Evolutionary conservation across 2,113 vertebrate species (phyloP).

Genomic region (Lagopus leucura): DNA sequence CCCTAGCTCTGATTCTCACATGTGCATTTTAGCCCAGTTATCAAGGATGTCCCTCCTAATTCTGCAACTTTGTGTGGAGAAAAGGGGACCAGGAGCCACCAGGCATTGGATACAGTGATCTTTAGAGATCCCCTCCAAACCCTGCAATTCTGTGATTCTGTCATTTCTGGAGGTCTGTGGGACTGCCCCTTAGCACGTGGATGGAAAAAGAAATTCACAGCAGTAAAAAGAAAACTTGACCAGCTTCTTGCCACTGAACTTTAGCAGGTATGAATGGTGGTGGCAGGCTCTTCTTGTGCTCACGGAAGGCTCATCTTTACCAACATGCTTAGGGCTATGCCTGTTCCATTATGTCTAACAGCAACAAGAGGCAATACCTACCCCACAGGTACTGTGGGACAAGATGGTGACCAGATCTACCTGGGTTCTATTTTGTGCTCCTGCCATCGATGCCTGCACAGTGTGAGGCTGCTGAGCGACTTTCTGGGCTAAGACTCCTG

Average conservation of each 20-base stretch:
- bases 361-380: background rate
- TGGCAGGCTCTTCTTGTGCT: background rate
- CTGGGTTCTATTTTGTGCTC: background rate
- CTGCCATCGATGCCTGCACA: fast-evolving
- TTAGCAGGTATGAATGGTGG: background rate
- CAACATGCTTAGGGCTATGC: background rate
- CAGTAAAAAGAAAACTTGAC: constrained; percentile 23
- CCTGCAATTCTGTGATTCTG: background rate
- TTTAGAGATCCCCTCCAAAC: background rate
- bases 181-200: background rate
- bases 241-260: background rate
- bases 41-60: background rate
- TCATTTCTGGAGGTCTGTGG: background rate
- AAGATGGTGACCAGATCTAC: background rate
- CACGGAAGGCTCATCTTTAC: background rate
- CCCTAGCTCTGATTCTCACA: background rate
- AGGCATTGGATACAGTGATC: too few species aligned
- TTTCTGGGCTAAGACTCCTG: background rate
- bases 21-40: background rate
- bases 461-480: background rate
- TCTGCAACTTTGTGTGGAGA: background rate
- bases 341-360: fast-evolving
- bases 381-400: background rate
- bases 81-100: too few species aligned
- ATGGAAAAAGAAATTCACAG: background rate